Conservation (phyloP, 2,797 vertebrate species). For the Gymnothorax reevesii region DNA sequence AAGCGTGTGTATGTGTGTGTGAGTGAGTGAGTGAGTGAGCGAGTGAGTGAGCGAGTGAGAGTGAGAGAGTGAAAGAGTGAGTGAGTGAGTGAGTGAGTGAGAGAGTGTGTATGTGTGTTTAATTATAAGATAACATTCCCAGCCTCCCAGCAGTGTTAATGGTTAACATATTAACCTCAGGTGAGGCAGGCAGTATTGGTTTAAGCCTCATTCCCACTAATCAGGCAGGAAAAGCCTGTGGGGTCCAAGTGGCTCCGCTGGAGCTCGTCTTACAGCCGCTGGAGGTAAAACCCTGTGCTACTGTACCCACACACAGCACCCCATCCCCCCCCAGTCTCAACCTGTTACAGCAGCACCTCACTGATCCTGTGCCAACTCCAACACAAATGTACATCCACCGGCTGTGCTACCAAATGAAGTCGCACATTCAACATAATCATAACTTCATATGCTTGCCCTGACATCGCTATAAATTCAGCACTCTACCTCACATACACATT, state of each 20-base stretch:
- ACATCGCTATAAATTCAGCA: background rate
- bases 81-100: no score
- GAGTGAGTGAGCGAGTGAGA: no score
- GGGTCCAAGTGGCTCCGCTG: background rate
- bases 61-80: no score
- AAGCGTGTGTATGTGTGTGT: no score
- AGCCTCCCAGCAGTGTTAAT: conserved; percentile 18
- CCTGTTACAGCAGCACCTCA: background rate
- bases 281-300: background rate
- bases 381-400: background rate
- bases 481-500: conserved; percentile 9
- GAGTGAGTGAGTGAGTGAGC: no score
- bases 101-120: no score
- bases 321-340: background rate
- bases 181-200: conserved; percentile 19
- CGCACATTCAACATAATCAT: background rate
- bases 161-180: conserved; percentile 26
- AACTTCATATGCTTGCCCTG: background rate
- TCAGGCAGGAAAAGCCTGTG: background rate
- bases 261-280: background rate
- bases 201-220: conserved; percentile 4
- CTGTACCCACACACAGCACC: background rate
- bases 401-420: background rate
- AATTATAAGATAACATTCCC: conserved; percentile 8
- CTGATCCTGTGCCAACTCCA: background rate